Conservation (phyloP, 2,888 invertebrate genomes). For the Melinaea menophilus region DNA sequence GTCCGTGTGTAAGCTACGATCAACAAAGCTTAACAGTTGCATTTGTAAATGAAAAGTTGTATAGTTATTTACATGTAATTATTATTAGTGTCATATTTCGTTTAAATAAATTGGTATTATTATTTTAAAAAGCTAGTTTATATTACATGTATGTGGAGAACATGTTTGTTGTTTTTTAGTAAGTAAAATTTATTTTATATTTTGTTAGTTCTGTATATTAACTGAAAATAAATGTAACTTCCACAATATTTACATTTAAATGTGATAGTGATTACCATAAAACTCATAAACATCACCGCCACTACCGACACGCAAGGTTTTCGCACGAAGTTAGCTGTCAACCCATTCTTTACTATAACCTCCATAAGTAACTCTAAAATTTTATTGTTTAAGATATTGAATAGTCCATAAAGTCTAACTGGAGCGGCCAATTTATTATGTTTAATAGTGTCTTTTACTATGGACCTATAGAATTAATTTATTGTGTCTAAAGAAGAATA, state of each 20-base stretch:
- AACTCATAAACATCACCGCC: slow-evolving; percentile 28
- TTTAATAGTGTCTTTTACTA: neutral
- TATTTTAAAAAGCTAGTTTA: too few relatives aligned
- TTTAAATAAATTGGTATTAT: too few relatives aligned
- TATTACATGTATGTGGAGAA: too few relatives aligned
- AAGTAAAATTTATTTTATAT: neutral
- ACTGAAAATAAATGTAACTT: slow-evolving; percentile 16
- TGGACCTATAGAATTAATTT: slow-evolving; percentile 9
- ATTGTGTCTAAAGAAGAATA: slow-evolving; percentile 10
- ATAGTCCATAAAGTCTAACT: neutral
- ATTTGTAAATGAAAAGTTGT: too few relatives aligned
- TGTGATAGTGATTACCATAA: slow-evolving; percentile 29
- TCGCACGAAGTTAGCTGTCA: slow-evolving; percentile 21
- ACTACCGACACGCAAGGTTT: slow-evolving; percentile 27
- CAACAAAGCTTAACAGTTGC: too few relatives aligned
- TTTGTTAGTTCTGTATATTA: slow-evolving; percentile 1
- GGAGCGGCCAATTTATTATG: too few relatives aligned
- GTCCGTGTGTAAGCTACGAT: too few relatives aligned
- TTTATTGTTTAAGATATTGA: slow-evolving; percentile 2
- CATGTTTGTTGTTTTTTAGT: too few relatives aligned
- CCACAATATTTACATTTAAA: slow-evolving; percentile 28
- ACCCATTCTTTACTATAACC: slow-evolving; percentile 17
- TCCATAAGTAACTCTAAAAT: slow-evolving; percentile 10
- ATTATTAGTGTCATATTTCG: too few relatives aligned
- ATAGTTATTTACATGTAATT: too few relatives aligned